Base-by-base conservation (phyloP, 30 jellyfish, hydroid and myxozoan species). In the Phacellophora camtschatica region DNA sequence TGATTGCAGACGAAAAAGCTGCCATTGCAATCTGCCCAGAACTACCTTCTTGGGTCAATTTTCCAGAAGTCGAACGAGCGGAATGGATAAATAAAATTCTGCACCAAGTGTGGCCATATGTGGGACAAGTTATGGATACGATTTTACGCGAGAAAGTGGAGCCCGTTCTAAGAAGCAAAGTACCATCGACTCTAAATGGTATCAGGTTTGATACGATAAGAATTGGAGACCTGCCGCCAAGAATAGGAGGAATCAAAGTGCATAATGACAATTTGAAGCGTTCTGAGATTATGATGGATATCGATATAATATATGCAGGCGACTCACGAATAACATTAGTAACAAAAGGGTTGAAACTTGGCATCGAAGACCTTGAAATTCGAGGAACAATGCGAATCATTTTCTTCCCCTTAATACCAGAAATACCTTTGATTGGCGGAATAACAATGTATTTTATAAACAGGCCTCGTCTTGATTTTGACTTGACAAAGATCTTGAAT, bases 1-100 rank as follows among this genome's bases (percentile, higher is more conserved):
- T 28, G 16, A 39, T 82, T n/a, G 82, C 95, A 10, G 43, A 68
- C 42, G 95, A 82, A 20, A 70, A 61, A 34, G 29, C 77, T 20
- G 84, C 79, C 0, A 30, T 53, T 0, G 86, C 74, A 1, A 2
- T 73, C 2, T 59, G 68, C 20, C 59, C 54, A 34, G 86, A 86
- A 24, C 49, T 86, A 34, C 96, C 96, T 0, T 66, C 90, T 1
- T 86, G 96, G 96, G 96, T 86, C 18, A 54, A 71, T 41, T 86
- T 86, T 62, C 96, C 96, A 19, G 86, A 74, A 35, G 78, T 71
- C 0, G 96, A 86, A 50, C 54, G 96, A 28, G 96, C 96, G 11
- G 96, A 86, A 45, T 86, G 96, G 96, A 1, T 63, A 28, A 86
- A 86, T 36, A 74, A 71, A 58, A 64, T 74, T n/a, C 49, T 86